Conservation (phyloP, 2,113 vertebrate species). For the Thermophis baileyi region DNA sequence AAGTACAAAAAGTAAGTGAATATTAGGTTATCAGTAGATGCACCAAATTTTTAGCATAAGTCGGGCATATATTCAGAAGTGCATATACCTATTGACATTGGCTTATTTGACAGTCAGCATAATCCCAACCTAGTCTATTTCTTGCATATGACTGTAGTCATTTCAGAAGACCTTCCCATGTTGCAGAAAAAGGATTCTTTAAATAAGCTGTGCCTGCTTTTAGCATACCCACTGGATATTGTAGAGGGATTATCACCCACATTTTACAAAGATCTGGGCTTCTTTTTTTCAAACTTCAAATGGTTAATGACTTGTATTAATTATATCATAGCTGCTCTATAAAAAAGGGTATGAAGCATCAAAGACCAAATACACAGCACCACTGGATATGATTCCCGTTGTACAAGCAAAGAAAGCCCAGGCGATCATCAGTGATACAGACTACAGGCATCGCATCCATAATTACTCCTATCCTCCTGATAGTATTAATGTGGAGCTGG, state of each 20-base stretch:
- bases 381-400: constrained; percentile 87
- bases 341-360: constrained; percentile 86
- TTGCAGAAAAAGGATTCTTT: neutral
- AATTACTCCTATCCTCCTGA: constrained; percentile 79
- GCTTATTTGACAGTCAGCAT: neutral
- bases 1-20: neutral
- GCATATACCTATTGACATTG: neutral
- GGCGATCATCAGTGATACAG: constrained; percentile 76
- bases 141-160: neutral
- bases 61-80: neutral
- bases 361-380: constrained; percentile 83
- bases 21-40: neutral
- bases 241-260: neutral
- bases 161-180: neutral
- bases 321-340: constrained; percentile 78
- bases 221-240: neutral
- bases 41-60: neutral
- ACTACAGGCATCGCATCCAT: constrained; percentile 74
- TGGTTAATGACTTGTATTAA: neutral
- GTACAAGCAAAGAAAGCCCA: constrained; percentile 88
- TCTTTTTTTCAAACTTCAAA: neutral
- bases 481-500: constrained; percentile 75
- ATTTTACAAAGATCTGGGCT: neutral
- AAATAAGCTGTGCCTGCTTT: neutral
- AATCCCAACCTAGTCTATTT: neutral